Percentiles rank a stretch among this genome's conserved stretches.
Evolutionary conservation across 2,888 invertebrate genomes (phyloP).

Genomic region (Drosophila infuscata): DNA sequence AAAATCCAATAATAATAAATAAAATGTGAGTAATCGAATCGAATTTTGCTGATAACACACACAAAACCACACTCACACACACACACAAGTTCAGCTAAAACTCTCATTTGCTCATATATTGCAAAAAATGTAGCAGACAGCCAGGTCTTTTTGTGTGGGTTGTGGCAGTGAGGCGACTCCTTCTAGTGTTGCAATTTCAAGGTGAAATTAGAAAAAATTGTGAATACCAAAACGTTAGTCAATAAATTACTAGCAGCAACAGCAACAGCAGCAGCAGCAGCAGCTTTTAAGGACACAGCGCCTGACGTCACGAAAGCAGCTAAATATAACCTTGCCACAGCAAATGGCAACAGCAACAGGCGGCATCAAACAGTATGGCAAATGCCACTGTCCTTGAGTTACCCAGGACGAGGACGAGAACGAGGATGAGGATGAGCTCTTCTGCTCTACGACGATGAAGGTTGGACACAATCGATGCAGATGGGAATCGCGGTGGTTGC

Average conservation of each 20-base stretch:
- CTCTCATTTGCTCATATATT: background rate
- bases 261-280: conserved; percentile 5
- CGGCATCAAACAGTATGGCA: conserved; percentile 17
- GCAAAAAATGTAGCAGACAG: conserved; percentile 4
- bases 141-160: conserved; percentile 12
- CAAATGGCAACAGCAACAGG: conserved; percentile 42
- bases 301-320: conserved; percentile 43
- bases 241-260: conserved; percentile 24
- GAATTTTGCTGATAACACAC: conserved; percentile 12
- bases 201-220: background rate
- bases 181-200: conserved; percentile 3
- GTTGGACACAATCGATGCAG: conserved; percentile 12
- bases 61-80: background rate
- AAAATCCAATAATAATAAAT: conserved; percentile 27
- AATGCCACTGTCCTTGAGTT: conserved; percentile 45
- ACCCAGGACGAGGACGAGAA: conserved; percentile 28
- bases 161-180: background rate
- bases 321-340: conserved; percentile 35
- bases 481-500: conserved; percentile 5
- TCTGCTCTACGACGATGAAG: conserved; percentile 16
- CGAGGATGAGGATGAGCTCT: background rate
- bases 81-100: background rate
- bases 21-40: conserved; percentile 30
- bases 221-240: conserved; percentile 34
- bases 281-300: conserved; percentile 37